Evolutionary conservation across 2,888 invertebrate species (phyloP).

Genomic region (Oithona nana): DNA sequence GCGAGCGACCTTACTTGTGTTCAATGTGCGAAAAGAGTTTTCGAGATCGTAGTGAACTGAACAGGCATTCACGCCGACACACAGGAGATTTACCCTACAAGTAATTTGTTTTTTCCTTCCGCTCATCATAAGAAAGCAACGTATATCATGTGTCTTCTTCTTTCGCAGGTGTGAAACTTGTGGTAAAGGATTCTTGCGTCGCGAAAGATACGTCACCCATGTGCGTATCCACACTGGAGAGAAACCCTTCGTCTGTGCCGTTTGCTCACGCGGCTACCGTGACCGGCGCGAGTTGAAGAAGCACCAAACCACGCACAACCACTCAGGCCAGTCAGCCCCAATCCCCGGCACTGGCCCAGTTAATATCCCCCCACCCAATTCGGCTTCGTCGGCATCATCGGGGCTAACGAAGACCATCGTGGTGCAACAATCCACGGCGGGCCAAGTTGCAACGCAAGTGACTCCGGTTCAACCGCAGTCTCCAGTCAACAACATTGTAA

Average conservation of each 20-base stretch:
- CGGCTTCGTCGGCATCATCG: not conserved
- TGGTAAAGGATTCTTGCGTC: slow-evolving; percentile 16
- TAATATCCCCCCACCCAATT: not conserved
- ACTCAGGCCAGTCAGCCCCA: slow-evolving; percentile 5
- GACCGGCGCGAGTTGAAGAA: slow-evolving; percentile 14
- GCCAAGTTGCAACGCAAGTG: not conserved
- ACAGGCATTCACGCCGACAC: slow-evolving; percentile 15
- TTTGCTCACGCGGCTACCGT: slow-evolving; percentile 13
- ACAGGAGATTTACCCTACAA: slow-evolving; percentile 17
- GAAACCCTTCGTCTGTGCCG: slow-evolving; percentile 15
- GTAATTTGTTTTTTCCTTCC: not conserved
- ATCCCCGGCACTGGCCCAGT: slow-evolving; percentile 2
- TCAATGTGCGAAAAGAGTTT: slow-evolving; percentile 17
- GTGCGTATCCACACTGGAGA: slow-evolving; percentile 18
- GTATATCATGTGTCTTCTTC: no score
- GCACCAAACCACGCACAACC: slow-evolving; percentile 15
- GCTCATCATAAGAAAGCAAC: not conserved
- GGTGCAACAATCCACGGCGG: not conserved
- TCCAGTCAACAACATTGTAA: not conserved
- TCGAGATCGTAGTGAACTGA: slow-evolving; percentile 17
- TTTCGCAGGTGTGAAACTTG: slow-evolving; percentile 15
- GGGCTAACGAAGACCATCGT: not conserved
- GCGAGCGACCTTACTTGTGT: slow-evolving; percentile 13
- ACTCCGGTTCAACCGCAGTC: not conserved
- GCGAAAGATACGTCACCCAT: slow-evolving; percentile 16